These are phyloP conservation scores for Lathronympha strigana DNA, from an alignment of 2,888 invertebrate species.

Conservation along the genomic window DNA sequence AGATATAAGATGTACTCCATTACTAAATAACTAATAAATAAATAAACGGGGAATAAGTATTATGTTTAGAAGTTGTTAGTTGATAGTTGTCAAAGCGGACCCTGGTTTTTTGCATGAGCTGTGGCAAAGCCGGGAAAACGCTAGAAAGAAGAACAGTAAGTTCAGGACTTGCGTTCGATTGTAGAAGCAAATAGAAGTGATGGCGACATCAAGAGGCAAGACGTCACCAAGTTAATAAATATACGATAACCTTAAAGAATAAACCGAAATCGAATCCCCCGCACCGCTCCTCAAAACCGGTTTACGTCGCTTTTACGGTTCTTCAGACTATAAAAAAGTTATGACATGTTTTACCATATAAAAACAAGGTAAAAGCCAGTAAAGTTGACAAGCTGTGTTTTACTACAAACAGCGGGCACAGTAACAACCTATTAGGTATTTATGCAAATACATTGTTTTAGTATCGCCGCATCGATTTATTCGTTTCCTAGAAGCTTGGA, in stretches of 20 bases:
- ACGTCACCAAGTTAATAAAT: neutral
- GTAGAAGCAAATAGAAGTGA: too few relatives aligned
- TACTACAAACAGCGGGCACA: conserved; percentile 49
- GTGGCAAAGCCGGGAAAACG: too few relatives aligned
- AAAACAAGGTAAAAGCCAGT: conserved; percentile 66
- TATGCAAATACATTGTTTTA: conserved; percentile 58
- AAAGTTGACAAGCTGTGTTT: conserved; percentile 73
- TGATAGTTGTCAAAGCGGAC: too few relatives aligned
- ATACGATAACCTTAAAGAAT: conserved; percentile 9
- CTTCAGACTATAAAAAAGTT: conserved; percentile 75
- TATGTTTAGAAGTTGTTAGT: too few relatives aligned
- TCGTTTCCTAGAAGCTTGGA: conserved; percentile 23
- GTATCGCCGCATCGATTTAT: conserved; percentile 33
- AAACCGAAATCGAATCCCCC: conserved; percentile 16
- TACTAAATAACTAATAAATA: too few relatives aligned
- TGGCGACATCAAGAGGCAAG: too few relatives aligned
- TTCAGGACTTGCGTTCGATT: too few relatives aligned
- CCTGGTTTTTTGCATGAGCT: too few relatives aligned
- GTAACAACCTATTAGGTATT: conserved; percentile 56
- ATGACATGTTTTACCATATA: conserved; percentile 68
- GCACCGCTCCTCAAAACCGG: conserved; percentile 21
- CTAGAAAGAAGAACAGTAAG: too few relatives aligned
- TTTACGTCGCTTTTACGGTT: conserved; percentile 64
- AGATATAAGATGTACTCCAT: too few relatives aligned
- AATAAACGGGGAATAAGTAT: too few relatives aligned